phyloP scores from a whole-genome alignment of 2,888 invertebrate genomes.

The Pachydiplax longipennis region DNA sequence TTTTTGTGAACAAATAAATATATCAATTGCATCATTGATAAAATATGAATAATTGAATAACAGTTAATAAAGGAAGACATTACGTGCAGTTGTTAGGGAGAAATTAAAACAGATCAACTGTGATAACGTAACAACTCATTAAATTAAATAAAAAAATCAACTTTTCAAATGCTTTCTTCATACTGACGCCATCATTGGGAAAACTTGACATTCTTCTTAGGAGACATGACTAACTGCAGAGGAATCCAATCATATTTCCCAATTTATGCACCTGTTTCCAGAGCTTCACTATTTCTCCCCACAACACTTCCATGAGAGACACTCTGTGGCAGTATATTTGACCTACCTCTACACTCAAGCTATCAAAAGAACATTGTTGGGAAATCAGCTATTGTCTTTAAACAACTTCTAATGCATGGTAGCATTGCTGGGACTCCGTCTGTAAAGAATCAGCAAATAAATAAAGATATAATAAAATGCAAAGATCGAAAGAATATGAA shows the following conservation, averaged over 20 bases:
- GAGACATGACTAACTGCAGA: background rate
- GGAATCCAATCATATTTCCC: background rate
- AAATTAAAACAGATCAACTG: background rate
- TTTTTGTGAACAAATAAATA: background rate
- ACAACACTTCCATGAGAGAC: conserved; percentile 1
- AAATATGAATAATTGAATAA: background rate
- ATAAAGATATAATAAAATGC: background rate
- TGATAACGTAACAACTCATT: background rate
- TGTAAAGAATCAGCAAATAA: conserved; percentile 25
- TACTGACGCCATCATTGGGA: background rate
- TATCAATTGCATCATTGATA: background rate
- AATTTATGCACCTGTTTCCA: background rate
- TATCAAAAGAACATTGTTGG: conserved; percentile 2
- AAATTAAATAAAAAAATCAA: background rate
- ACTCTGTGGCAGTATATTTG: conserved; percentile 24
- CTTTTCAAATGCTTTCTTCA: background rate
- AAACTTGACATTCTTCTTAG: background rate
- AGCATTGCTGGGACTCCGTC: conserved; percentile 44
- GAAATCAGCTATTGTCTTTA: conserved; percentile 18
- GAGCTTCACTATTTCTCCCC: background rate
- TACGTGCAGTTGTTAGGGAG: background rate
- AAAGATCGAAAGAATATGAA: background rate
- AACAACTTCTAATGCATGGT: conserved; percentile 45
- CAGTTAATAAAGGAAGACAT: background rate
- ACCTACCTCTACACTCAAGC: background rate